Conservation (phyloP, 2,888 invertebrate genomes). For the Zygaena filipendulae region DNA sequence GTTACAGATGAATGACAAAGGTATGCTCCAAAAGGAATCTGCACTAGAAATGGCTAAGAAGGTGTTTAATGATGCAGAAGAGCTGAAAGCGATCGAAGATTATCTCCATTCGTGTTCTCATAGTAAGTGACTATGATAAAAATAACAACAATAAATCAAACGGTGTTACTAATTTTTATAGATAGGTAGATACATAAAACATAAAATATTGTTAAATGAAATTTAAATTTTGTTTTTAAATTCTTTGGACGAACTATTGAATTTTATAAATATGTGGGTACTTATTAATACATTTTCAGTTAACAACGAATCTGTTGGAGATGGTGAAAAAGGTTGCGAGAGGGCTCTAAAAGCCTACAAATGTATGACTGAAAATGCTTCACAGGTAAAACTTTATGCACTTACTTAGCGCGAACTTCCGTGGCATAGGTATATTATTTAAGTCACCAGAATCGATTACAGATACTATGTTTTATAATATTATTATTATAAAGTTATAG, state of each 20-base stretch:
- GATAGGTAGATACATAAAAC: no score
- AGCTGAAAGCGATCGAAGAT: slow-evolving; percentile 35
- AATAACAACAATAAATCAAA: no score
- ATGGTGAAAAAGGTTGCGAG: slow-evolving; percentile 52
- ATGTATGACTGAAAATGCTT: slow-evolving; percentile 47
- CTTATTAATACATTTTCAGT: slow-evolving; percentile 29
- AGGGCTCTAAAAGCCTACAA: slow-evolving; percentile 38
- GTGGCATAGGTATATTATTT: no score
- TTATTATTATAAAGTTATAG: no score
- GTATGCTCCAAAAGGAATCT: slow-evolving; percentile 39
- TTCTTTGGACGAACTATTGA: no score
- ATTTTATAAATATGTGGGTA: no score
- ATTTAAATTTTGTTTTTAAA: not conserved
- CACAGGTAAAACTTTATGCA: slow-evolving; percentile 31
- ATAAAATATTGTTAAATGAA: no score
- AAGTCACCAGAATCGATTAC: no score
- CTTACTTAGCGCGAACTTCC: not conserved
- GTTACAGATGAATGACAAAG: slow-evolving; percentile 41
- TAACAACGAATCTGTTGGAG: slow-evolving; percentile 36
- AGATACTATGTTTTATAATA: no score
- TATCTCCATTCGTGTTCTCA: slow-evolving; percentile 43
- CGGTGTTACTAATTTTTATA: no score
- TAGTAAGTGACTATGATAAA: slow-evolving; percentile 30
- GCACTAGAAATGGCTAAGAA: slow-evolving; percentile 36
- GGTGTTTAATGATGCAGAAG: slow-evolving; percentile 40